These are phyloP conservation scores for Calephelis virginiensis DNA, from an alignment of 1,140 invertebrate species.

Conservation along the genomic window DNA sequence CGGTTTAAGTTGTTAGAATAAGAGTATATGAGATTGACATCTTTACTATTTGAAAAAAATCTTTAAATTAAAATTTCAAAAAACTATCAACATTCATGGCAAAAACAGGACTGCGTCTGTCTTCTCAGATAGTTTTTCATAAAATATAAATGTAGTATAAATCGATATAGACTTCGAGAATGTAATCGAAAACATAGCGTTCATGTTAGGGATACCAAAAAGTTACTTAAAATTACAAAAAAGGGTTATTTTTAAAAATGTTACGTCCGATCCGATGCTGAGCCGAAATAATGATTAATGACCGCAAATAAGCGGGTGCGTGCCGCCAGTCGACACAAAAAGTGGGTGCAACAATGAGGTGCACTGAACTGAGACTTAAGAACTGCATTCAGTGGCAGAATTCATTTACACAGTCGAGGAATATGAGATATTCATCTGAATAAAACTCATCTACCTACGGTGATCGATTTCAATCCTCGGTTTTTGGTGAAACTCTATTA, in stretches of 20 bases:
- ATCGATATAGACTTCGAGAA: neutral
- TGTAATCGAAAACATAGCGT: too few relatives aligned
- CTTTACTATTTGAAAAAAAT: too few relatives aligned
- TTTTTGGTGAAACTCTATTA: too few relatives aligned
- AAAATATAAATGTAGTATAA: too few relatives aligned
- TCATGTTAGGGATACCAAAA: neutral
- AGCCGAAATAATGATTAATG: conserved; percentile 77
- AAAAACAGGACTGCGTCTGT: too few relatives aligned
- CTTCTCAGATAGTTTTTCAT: too few relatives aligned
- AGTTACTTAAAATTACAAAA: conserved; percentile 54
- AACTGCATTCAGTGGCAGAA: conserved; percentile 7
- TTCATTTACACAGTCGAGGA: neutral
- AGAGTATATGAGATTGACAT: too few relatives aligned
- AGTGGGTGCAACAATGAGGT: conserved; percentile 48
- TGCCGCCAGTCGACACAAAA: conserved; percentile 50
- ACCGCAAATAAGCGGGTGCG: conserved; percentile 74
- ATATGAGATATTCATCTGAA: neutral
- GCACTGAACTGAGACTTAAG: conserved; percentile 48
- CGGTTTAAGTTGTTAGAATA: too few relatives aligned
- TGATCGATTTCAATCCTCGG: conserved; percentile 1
- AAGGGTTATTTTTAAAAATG: conserved; percentile 75
- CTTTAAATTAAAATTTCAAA: too few relatives aligned
- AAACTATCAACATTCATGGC: too few relatives aligned
- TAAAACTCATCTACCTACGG: neutral
- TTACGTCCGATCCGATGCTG: conserved; percentile 45